A percentile compares a stretch with the other conserved stretches of the same genome.
Conservation (phyloP, 2,797 vertebrate genomes). For the Sebastes variabilis region DNA sequence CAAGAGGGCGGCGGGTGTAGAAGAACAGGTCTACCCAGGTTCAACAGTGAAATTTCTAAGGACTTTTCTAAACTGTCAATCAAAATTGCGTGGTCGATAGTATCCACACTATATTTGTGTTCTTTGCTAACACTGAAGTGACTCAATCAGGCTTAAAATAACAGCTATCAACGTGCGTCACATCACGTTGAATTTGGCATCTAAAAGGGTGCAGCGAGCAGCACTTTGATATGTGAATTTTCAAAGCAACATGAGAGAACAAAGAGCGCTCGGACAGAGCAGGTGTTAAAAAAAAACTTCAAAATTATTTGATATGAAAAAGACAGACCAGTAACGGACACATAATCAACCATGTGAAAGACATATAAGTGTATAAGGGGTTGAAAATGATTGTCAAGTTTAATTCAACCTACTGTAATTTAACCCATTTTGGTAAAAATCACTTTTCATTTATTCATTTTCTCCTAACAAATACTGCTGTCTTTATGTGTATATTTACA, state of each 20-base stretch:
- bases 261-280: slow-evolving; percentile 1
- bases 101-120: background rate
- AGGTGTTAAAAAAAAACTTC: background rate
- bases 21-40: no score
- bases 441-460: background rate
- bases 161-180: background rate
- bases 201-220: background rate
- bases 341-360: background rate
- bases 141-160: background rate
- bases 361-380: no score
- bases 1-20: background rate
- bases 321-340: background rate
- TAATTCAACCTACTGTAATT: background rate
- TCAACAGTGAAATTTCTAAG: background rate
- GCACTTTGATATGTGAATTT: slow-evolving; percentile 19
- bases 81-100: background rate
- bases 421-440: background rate
- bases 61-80: background rate
- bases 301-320: background rate
- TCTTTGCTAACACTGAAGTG: background rate
- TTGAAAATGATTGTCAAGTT: background rate
- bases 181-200: background rate
- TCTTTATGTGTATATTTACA: background rate
- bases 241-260: slow-evolving; percentile 2
- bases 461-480: background rate